phyloP scores from a whole-genome alignment of 2,888 invertebrate species.

The Epinotia demarniana region DNA sequence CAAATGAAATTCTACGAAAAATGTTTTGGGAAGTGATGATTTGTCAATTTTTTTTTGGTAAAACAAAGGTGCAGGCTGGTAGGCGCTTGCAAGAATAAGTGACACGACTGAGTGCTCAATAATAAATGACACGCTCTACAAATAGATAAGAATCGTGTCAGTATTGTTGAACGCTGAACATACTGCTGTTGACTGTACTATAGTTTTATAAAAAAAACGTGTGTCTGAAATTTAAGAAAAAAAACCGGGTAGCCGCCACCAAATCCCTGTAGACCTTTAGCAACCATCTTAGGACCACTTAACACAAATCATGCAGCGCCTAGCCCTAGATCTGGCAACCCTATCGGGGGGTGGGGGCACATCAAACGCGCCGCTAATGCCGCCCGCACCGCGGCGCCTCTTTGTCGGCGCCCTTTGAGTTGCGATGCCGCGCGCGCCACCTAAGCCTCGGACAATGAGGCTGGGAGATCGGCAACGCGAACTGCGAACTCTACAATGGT shows the following conservation, averaged over 20 bases:
- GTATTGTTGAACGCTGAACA: not conserved
- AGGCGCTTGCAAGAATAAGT: too few species aligned
- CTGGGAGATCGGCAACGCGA: slow-evolving; percentile 46
- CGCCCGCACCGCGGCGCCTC: slow-evolving; percentile 77
- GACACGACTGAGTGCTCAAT: not conserved
- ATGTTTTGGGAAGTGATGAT: too few species aligned
- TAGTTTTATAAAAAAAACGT: too few species aligned
- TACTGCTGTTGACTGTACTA: too few species aligned
- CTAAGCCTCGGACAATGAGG: slow-evolving; percentile 53
- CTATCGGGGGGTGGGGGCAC: slow-evolving; percentile 67
- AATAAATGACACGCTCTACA: not conserved
- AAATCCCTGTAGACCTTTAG: slow-evolving; percentile 11
- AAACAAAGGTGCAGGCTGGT: too few species aligned
- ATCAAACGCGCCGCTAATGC: slow-evolving; percentile 81
- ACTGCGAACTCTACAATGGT: slow-evolving; percentile 38
- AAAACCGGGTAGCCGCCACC: slow-evolving; percentile 8
- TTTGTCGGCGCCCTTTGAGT: slow-evolving; percentile 84
- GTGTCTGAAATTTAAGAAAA: too few species aligned
- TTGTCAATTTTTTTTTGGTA: too few species aligned
- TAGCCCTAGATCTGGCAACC: slow-evolving; percentile 61
- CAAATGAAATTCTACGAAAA: too few species aligned
- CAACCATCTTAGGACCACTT: slow-evolving; percentile 4
- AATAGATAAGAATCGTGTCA: not conserved
- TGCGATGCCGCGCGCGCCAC: slow-evolving; percentile 68
- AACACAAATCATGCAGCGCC: slow-evolving; percentile 25